Conservation (phyloP, 2,888 invertebrate genomes). For the Chrysolina haemoptera region DNA sequence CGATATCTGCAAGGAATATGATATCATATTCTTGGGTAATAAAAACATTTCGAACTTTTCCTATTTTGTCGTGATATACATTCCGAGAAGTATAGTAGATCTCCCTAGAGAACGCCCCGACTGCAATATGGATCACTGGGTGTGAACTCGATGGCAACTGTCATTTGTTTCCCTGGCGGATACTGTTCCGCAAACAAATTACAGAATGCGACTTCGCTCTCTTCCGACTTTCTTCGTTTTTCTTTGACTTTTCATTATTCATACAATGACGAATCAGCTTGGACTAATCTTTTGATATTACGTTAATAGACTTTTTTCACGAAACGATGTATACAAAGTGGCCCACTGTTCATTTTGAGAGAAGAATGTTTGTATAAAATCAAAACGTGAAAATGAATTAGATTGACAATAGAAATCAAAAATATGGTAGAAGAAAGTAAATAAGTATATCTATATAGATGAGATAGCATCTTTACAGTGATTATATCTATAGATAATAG, state of each 20-base stretch:
- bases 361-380: too few relatives aligned
- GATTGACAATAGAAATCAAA: too few relatives aligned
- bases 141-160: constrained; percentile 45
- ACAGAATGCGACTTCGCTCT: constrained; percentile 5
- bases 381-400: too few relatives aligned
- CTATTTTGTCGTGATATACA: constrained; percentile 32
- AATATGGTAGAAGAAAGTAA: too few relatives aligned
- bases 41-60: constrained; percentile 37
- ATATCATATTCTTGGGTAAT: constrained; percentile 31
- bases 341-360: too few relatives aligned
- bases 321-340: too few relatives aligned
- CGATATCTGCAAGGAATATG: constrained; percentile 22
- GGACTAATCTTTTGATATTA: too few relatives aligned
- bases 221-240: neutral
- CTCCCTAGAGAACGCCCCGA: constrained; percentile 38
- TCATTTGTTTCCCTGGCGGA: constrained; percentile 41
- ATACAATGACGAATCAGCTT: neutral
- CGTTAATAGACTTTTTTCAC: too few relatives aligned
- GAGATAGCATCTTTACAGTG: too few relatives aligned
- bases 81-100: constrained; percentile 31
- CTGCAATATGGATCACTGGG: constrained; percentile 45
- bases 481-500: too few relatives aligned
- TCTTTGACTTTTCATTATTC: neutral
- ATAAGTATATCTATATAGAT: too few relatives aligned
- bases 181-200: constrained; percentile 32